Base-by-base conservation (phyloP, 2,888 invertebrate genomes). In the Meta bourneti region DNA sequence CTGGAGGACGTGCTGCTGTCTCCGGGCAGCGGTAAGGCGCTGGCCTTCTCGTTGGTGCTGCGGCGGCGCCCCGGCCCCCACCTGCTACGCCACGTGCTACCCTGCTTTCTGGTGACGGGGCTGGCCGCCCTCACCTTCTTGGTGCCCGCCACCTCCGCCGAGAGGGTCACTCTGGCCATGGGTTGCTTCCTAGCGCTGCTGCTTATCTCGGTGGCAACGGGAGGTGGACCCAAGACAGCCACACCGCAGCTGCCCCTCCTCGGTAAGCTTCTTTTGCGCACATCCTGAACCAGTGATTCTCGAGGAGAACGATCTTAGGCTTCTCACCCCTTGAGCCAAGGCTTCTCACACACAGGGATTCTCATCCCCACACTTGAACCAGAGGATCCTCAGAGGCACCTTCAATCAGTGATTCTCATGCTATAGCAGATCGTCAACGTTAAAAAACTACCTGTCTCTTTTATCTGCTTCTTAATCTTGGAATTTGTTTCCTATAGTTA, bases 101-200 rank as follows among this genome's bases (percentile, higher is more conserved):
- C 92, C n/a, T 84, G 89, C 54, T 92, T 89, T 70, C 13, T 89
- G 19, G 84, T 89, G 48, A 89, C 83, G 13, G 89, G 70, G 16
- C 75, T 92, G 51, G 83, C 89, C 16, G 89, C 89, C 48, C 84
- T 92, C 19, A 61, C 83, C 11, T 92, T 92, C 54, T 70, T 85
- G 4, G 84, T 92, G 34, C 92, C 92, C 7, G 69, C 87, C 34
- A n/a, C 78, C 8, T 89, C 92, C 2, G 88, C 84, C 0, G 92
- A 92, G 81, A 89, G 89, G 77, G 84, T 92, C 48, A 89, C 92
- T 6, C 85, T 92, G 19, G 89, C 89, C 9, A 20, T 92, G 20
- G 92, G 92, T 0, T 92, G 89, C 19, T 51, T 89, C 7, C 77
- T 92, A 54, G 80, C 89, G 1, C 49, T 89, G 13, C 71, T 92